A percentile compares a stretch with the other conserved stretches of the same genome.
These are phyloP conservation scores for Platycercus adscitus DNA, from an alignment of 2,113 vertebrate species.

Conservation along the genomic window DNA sequence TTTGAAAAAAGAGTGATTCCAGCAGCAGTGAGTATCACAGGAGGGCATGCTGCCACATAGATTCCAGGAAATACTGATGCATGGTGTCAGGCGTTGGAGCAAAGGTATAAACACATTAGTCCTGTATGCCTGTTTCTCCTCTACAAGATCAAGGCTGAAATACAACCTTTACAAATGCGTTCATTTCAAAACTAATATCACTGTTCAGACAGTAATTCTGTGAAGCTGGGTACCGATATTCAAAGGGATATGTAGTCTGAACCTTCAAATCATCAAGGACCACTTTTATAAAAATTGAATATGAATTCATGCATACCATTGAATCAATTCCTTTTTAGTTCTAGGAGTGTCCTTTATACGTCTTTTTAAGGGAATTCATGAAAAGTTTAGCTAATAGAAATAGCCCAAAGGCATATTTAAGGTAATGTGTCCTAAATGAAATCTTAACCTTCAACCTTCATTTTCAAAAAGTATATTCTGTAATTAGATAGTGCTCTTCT, in stretches of 20 bases:
- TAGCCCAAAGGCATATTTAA: constrained; percentile 71
- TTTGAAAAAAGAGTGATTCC: background rate
- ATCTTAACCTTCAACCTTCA: constrained; percentile 78
- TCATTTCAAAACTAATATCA: background rate
- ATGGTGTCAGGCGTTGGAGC: background rate
- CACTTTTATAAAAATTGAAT: constrained; percentile 65
- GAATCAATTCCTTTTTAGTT: constrained; percentile 59
- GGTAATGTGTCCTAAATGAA: constrained; percentile 75
- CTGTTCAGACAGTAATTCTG: background rate
- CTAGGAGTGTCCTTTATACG: constrained; percentile 50
- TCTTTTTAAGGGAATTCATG: constrained; percentile 63
- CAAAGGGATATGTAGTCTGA: constrained; percentile 28
- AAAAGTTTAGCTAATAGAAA: constrained; percentile 61
- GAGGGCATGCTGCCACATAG: background rate
- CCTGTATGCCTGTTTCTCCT: background rate
- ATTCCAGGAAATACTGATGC: background rate
- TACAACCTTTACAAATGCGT: background rate
- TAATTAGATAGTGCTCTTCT: constrained; percentile 69
- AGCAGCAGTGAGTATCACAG: background rate
- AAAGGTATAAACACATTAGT: background rate
- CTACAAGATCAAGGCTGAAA: background rate
- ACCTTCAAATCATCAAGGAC: constrained; percentile 31
- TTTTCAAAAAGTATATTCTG: constrained; percentile 65
- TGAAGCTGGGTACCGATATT: background rate
- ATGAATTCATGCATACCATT: constrained; percentile 65